Percentiles rank a stretch among this genome's conserved stretches.
Conservation (phyloP, 1,140 invertebrate genomes). For the Hycleus phaleratus region DNA sequence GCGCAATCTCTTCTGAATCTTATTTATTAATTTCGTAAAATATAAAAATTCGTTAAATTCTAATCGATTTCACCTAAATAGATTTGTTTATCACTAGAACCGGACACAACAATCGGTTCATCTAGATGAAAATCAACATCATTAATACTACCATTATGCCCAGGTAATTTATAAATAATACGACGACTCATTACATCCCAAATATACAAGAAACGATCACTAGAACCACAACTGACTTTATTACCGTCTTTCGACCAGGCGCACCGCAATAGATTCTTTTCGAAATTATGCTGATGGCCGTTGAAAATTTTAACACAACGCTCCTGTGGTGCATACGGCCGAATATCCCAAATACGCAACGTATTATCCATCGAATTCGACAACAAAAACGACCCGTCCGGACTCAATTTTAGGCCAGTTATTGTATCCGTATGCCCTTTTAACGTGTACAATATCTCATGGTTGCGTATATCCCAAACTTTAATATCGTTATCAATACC, state of each 20-base stretch:
- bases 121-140: constrained; percentile 93
- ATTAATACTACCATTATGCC: constrained; percentile 96
- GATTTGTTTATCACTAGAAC: constrained; percentile 92
- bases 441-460: constrained; percentile 77
- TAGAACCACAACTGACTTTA: constrained; percentile 78
- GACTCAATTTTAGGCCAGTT: constrained; percentile 85
- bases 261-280: constrained; percentile 86
- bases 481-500: constrained; percentile 98
- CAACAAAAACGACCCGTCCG: constrained; percentile 90
- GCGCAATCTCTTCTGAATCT: too few relatives aligned
- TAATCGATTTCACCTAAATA: constrained; percentile 91
- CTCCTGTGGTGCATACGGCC: constrained; percentile 77
- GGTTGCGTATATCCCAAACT: constrained; percentile 95
- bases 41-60: too few relatives aligned
- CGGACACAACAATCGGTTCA: constrained; percentile 91
- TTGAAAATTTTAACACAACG: constrained; percentile 87
- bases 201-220: constrained; percentile 92
- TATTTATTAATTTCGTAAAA: background rate
- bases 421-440: constrained; percentile 89
- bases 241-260: constrained; percentile 85
- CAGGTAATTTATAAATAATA: constrained; percentile 94
- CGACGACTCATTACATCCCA: constrained; percentile 91
- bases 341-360: constrained; percentile 71
- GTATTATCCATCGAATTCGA: constrained; percentile 98
- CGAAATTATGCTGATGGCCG: constrained; percentile 90